These are phyloP conservation scores for Saccopteryx bilineata DNA, from an alignment of 2,113 vertebrate species.

Conservation along the genomic window DNA sequence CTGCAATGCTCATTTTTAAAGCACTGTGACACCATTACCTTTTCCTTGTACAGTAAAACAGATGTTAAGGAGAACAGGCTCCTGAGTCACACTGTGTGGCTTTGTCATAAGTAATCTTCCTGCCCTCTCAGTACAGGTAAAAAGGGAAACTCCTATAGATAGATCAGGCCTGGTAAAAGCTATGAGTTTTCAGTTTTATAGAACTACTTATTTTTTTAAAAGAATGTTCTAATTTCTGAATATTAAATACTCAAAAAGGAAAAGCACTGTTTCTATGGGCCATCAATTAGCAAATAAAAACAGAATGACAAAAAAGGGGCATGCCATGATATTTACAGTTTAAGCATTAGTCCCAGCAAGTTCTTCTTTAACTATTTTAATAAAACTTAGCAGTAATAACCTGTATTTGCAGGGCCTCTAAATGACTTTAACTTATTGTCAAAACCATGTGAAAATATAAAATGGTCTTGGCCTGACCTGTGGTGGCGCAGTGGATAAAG, in stretches of 20 bases:
- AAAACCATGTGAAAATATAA: background rate
- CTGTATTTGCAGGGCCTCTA: background rate
- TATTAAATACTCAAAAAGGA: background rate
- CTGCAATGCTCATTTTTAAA: background rate
- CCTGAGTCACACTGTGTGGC: background rate
- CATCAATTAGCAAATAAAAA: constrained; percentile 4
- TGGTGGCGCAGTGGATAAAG: no score
- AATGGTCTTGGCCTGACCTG: background rate
- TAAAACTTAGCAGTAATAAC: background rate
- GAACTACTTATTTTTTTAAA: background rate
- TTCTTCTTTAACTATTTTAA: background rate
- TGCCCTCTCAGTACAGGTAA: no score
- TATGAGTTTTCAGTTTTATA: background rate
- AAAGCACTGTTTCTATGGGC: background rate
- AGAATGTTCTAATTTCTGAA: background rate
- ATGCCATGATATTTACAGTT: background rate
- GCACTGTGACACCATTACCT: background rate
- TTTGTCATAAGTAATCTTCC: background rate
- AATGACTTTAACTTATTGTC: background rate
- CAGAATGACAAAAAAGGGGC: background rate
- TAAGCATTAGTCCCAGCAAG: background rate
- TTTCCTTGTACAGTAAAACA: background rate
- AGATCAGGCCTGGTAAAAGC: background rate
- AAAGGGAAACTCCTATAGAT: background rate
- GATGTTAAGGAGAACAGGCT: background rate